Base-by-base conservation (phyloP, 2,888 invertebrate genomes). In the Trichogramma dendrolimi region DNA sequence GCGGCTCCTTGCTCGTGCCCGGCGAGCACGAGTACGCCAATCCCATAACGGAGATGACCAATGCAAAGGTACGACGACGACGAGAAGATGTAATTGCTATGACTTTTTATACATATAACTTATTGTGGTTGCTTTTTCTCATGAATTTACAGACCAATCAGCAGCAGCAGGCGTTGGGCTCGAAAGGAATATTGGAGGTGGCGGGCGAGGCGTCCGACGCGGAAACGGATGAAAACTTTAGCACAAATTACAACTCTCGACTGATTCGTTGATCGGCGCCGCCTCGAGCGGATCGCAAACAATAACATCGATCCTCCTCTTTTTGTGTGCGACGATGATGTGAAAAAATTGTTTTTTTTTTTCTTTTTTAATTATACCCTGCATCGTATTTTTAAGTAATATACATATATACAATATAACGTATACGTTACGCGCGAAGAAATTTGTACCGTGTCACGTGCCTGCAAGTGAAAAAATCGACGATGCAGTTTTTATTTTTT, bases 11-110 rank as follows among this genome's bases (percentile, higher is more conserved):
- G 40, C 62, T 78, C 41, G 65, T 70, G 44, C 73, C 78, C 4
- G 76, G 75, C 11, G 71, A 76, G 58, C 78, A 80, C 59, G 75
- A 78, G 58, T 80, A 79, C 61, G 58, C 70, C 14, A 80, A 80
- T 69, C 79, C 79, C 27, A 65, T 67, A 7, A 60, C 14, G 4
- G 60, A 64, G 51, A 61, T 68, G 41, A 10, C 64, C 14, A 50
- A 48, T 40, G 14, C 60, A 7, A 62, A 60, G 55, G 65, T 65
- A 41, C 57, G 62, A 11, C 6, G n/a, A 47, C n/a, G 27, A 27
- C 27, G 27, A 27, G 27, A 27, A 27, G 27, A 27, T 2, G 14
- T n/a, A n/a, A n/a, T 14, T 14, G 14, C 27, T 4, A 11, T n/a
- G n/a, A 46, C 8, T 6, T 55, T 41, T 39, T 39, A 49, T 46